Evolutionary conservation across 2,113 vertebrate species (phyloP).

Genomic region (Laticauda colubrina): DNA sequence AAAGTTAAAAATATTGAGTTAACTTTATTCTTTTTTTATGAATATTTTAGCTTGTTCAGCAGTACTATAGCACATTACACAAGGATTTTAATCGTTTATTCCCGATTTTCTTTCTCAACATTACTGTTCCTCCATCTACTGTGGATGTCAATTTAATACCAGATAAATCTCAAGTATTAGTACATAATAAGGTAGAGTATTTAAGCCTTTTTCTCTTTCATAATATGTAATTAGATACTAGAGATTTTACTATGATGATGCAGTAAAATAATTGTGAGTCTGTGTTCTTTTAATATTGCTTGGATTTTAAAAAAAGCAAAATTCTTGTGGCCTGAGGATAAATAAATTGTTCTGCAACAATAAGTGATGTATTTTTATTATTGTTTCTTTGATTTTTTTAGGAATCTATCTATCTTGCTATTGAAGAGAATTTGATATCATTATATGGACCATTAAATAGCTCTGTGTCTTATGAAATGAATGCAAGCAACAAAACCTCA

Average conservation of each 20-base stretch:
- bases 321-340: not conserved
- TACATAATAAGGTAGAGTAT: conserved; percentile 88
- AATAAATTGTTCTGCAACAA: conserved; percentile 7
- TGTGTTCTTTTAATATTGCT: not conserved
- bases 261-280: not conserved
- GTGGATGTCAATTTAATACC: conserved; percentile 93
- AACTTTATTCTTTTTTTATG: conserved; percentile 26
- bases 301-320: not conserved
- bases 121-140: conserved; percentile 80
- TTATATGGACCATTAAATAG: conserved; percentile 79
- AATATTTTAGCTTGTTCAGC: conserved; percentile 79
- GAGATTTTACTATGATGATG: not conserved
- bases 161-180: conserved; percentile 91
- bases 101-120: conserved; percentile 83
- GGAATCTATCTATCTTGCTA: conserved; percentile 83
- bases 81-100: conserved; percentile 77
- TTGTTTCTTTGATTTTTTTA: conserved; percentile 53
- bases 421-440: conserved; percentile 87
- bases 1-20: not conserved
- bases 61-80: conserved; percentile 74
- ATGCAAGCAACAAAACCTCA: conserved; percentile 65
- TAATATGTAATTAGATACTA: not conserved
- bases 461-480: conserved; percentile 60
- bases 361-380: conserved; percentile 33
- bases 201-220: not conserved